phyloP scores from a whole-genome alignment of 2,797 vertebrate species.

The Helostoma temminkii region DNA sequence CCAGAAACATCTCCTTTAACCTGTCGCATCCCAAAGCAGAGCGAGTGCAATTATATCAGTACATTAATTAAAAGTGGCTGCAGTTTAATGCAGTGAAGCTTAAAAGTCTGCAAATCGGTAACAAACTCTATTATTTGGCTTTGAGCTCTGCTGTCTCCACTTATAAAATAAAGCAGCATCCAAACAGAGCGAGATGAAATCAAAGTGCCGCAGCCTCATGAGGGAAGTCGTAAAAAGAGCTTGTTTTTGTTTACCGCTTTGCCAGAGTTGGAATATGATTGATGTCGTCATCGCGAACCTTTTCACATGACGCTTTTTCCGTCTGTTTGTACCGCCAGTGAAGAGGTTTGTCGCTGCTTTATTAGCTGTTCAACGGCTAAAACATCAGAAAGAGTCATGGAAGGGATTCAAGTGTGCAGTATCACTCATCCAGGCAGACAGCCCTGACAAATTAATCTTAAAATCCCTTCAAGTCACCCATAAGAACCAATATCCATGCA shows the following conservation, averaged over 20 bases:
- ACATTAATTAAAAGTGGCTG: not conserved
- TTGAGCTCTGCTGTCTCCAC: slow-evolving; percentile 38
- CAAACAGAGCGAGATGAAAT: slow-evolving; percentile 41
- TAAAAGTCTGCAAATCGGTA: slow-evolving; percentile 30
- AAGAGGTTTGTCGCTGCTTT: slow-evolving; percentile 38
- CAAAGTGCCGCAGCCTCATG: slow-evolving; percentile 29
- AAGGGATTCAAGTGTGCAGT: slow-evolving; percentile 46
- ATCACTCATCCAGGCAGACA: slow-evolving; percentile 45
- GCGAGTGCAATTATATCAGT: not conserved
- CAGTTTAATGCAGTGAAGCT: not conserved
- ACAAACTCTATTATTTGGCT: slow-evolving; percentile 52
- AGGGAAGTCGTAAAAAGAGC: slow-evolving; percentile 4
- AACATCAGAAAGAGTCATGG: slow-evolving; percentile 51
- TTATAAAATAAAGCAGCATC: too few species aligned
- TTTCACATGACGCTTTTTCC: slow-evolving; percentile 44
- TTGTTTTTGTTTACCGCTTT: slow-evolving; percentile 60
- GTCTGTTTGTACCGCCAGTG: slow-evolving; percentile 21
- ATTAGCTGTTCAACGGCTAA: slow-evolving; percentile 46
- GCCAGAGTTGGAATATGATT: slow-evolving; percentile 32
- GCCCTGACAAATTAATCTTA: slow-evolving; percentile 36
- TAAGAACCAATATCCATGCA: slow-evolving; percentile 48
- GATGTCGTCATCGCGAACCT: slow-evolving; percentile 33
- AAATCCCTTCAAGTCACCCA: slow-evolving; percentile 56
- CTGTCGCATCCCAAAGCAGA: not conserved
- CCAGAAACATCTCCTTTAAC: not conserved